Evolutionary conservation across 2,113 vertebrate species (phyloP).

Genomic region (Burhinus bistriatus): DNA sequence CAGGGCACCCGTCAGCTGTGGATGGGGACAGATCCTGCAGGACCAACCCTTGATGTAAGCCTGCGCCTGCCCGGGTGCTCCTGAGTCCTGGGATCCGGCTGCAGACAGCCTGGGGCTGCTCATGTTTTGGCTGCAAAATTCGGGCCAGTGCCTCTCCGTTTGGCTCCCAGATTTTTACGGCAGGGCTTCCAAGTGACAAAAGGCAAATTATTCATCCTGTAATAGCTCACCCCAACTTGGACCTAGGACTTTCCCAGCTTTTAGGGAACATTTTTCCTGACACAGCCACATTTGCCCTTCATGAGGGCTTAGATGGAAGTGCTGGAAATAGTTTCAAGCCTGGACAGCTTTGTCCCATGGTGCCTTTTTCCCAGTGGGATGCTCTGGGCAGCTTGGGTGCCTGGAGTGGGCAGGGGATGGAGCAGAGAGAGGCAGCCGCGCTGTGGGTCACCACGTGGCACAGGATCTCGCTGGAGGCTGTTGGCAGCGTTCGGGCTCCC

Average conservation of each 20-base stretch:
- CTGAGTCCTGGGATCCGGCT: not conserved
- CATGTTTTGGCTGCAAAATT: not conserved
- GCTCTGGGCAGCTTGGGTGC: not conserved
- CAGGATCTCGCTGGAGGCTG: not conserved
- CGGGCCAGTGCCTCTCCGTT: not conserved
- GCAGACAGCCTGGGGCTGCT: not conserved
- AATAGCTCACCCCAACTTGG: constrained; percentile 4
- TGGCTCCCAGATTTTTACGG: not conserved
- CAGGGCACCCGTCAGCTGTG: not conserved
- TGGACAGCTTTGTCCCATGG: not conserved
- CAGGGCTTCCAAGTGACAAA: not conserved
- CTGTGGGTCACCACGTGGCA: not conserved
- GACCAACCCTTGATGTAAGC: not conserved
- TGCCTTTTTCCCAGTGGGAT: not conserved
- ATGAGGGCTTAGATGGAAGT: not conserved
- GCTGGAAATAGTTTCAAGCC: not conserved
- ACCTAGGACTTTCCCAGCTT: constrained; percentile 15
- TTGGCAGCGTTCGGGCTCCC: not conserved
- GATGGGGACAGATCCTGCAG: not conserved
- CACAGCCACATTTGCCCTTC: not conserved
- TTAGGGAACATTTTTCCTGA: not conserved
- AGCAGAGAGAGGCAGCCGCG: not conserved
- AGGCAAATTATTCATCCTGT: not conserved
- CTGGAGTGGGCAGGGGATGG: not conserved
- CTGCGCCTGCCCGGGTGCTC: not conserved